Evolutionary conservation across 1,140 invertebrate species (phyloP).

Genomic region (Mya arenaria): DNA sequence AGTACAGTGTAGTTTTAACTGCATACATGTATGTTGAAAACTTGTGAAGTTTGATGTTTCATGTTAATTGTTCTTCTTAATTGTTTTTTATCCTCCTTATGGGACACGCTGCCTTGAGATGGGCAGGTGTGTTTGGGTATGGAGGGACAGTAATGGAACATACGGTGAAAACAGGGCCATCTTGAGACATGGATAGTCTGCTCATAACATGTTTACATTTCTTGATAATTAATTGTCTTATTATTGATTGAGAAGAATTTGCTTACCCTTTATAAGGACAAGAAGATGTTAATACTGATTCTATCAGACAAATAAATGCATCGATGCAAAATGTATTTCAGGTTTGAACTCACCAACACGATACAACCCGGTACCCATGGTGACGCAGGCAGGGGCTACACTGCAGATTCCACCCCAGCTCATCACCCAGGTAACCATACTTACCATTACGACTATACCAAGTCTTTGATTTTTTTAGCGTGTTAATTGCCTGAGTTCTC

Average conservation of each 20-base stretch:
- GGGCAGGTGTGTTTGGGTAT: conserved; percentile 43
- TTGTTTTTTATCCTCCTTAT: conserved; percentile 14
- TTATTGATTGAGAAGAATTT: too few species aligned
- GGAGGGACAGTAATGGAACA: conserved; percentile 46
- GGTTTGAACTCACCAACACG: conserved; percentile 85
- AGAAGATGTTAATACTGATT: too few species aligned
- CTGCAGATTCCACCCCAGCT: conserved; percentile 82
- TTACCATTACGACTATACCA: too few species aligned
- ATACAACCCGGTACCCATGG: conserved; percentile 90
- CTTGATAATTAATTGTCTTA: too few species aligned
- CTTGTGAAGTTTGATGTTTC: neutral
- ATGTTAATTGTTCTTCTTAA: neutral
- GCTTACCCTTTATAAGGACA: too few species aligned
- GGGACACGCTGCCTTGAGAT: conserved; percentile 31
- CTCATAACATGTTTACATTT: too few species aligned
- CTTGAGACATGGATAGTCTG: too few species aligned
- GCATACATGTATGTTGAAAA: neutral
- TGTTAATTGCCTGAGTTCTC: too few species aligned
- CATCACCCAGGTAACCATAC: conserved; percentile 81
- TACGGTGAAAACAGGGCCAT: too few species aligned
- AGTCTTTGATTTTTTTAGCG: too few species aligned
- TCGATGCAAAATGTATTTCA: conserved; percentile 53
- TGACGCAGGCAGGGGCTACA: conserved; percentile 85
- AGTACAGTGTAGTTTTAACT: neutral
- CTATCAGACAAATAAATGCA: neutral